A percentile compares a stretch with the other conserved stretches of the same genome.
Evolutionary conservation across 92 coral and sea anemone species (phyloP).

Genomic region (Virgularia gustaviana): DNA sequence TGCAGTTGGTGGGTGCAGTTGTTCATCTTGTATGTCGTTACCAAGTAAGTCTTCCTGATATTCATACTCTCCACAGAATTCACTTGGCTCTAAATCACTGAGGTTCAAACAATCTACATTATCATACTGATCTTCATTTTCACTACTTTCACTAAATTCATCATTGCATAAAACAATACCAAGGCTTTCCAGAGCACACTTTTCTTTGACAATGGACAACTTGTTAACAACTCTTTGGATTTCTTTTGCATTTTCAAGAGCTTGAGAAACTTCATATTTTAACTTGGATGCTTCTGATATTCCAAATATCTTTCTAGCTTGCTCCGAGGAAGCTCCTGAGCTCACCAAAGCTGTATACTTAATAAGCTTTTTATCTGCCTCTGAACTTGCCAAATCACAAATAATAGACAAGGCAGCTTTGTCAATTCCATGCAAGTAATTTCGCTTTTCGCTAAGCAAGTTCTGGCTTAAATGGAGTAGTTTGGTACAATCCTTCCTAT

Average conservation of each 20-base stretch:
- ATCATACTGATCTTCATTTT: slow-evolving; percentile 31
- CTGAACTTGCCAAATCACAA: slow-evolving; percentile 42
- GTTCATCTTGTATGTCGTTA: too few species aligned
- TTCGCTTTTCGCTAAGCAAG: neutral
- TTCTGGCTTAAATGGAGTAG: slow-evolving; percentile 29
- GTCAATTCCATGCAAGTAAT: slow-evolving; percentile 12
- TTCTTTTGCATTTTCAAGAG: slow-evolving; percentile 44
- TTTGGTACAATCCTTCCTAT: slow-evolving; percentile 16
- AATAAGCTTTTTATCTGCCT: slow-evolving; percentile 30
- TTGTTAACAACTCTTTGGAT: slow-evolving; percentile 48
- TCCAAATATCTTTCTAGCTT: slow-evolving; percentile 33
- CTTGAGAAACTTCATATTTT: slow-evolving; percentile 39
- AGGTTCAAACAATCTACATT: slow-evolving; percentile 49
- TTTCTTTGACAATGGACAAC: slow-evolving; percentile 46
- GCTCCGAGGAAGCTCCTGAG: slow-evolving; percentile 10
- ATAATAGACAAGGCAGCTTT: neutral
- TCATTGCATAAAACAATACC: slow-evolving; percentile 29
- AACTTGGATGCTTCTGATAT: slow-evolving; percentile 32
- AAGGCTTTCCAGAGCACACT: slow-evolving; percentile 51
- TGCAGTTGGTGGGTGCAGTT: too few species aligned
- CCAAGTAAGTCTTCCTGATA: too few species aligned
- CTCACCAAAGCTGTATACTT: slow-evolving; percentile 36
- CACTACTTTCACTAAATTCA: slow-evolving; percentile 48
- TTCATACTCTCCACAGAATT: too few species aligned
- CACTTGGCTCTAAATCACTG: too few species aligned